Evolutionary conservation across 92 coral and sea anemone genomes (phyloP), one percentile per base, ranked within the genome.

Genomic region (Zoanthus sansibaricus): DNA sequence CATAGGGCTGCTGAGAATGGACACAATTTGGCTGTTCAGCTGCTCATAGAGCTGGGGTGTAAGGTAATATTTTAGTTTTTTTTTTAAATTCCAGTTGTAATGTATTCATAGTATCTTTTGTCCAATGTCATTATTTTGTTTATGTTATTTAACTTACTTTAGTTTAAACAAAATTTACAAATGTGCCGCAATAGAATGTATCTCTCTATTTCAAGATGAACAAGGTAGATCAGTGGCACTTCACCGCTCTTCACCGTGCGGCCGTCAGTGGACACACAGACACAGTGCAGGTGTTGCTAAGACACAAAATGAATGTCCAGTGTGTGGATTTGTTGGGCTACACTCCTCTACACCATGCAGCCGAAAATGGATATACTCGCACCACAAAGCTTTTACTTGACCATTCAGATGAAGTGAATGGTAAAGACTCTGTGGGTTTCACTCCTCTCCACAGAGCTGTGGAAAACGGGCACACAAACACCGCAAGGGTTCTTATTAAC

Each of bases 1-100:
- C 97, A 94, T 48, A 86, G 97, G n/a, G 93, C 97, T 46, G 82
- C 95, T 2, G 97, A 94, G 54, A 92, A 92, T 59, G 97, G 95
- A 2, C 93, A 90, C 67, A 30, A 62, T 7, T 84, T 84, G 0
- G 87, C 95, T 20, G 83, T 88, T 5, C 49, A 89, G 46, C 72
- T 87, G 44, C 94, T 94, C 3, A 73, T 92, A 47, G 73, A 89
- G 8, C 42, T 78, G 9, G 95, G 95, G 14, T 72, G 95, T 59
- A 61, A 82, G 21, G 84, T 79, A 9, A 7, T 4, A 17, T 49
- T 6, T 10, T 49, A 8, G 32, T 67, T 67, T 9, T 49, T 49
- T 49, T 49, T 49, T 49, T 49, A 49, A 48, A 49, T 49, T 1
- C 7, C 55, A 49, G 12, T 49, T 49, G 55, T 11, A 0, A 49